Base-by-base conservation (phyloP, 2,888 invertebrate species). In the Quadriops clusia region DNA sequence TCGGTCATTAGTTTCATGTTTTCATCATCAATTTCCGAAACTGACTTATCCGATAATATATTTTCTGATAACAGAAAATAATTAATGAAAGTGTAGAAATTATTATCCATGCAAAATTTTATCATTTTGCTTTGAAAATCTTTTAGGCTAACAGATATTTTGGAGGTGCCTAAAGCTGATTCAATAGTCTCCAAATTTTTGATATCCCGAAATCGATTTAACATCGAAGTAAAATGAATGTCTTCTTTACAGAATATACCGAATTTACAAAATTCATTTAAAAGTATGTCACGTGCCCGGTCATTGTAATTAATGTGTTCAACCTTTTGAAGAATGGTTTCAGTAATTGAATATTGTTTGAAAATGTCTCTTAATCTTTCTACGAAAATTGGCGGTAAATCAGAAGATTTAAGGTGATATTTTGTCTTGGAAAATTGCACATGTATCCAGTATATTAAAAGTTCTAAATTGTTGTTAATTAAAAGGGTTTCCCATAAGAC, bases 201-300 rank as follows among this genome's bases (percentile, higher is more conserved):
- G 8, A 68, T 70, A 33, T 67, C 62, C 37, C 72, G 68, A 25
- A 81, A 56, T 46, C 82, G 67, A 3, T 65, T 58, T 40, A 83
- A 57, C 25, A 77, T 65, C 45, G 62, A 56, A 38, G 65, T 58
- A 17, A 77, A 53, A 50, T 74, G 60, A 7, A 59, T 58, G 51
- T 83, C 82, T 31, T 62, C 59, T 8, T 65, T 58, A 36, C 68
- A 66, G 30, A 81, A 74, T 43, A 77, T 64, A 1, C 81, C 81
- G 43, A 72, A 75, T 29, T 69, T 67, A 34, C 67, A 63, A 3
- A 78, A 53, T 32, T 72, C 68, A 47, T 75, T 72, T 38, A 74
- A 67, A 39, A 74, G 61, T 38, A 67, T 61, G 51, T 74, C 61
- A 51, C 68, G 70, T 8, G 68, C 64, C 49, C 72, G 61, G 50